Percentiles rank a stretch among this genome's conserved stretches.
phyloP scores from a whole-genome alignment of 2,113 vertebrate genomes.

The Amia ocellicauda region DNA sequence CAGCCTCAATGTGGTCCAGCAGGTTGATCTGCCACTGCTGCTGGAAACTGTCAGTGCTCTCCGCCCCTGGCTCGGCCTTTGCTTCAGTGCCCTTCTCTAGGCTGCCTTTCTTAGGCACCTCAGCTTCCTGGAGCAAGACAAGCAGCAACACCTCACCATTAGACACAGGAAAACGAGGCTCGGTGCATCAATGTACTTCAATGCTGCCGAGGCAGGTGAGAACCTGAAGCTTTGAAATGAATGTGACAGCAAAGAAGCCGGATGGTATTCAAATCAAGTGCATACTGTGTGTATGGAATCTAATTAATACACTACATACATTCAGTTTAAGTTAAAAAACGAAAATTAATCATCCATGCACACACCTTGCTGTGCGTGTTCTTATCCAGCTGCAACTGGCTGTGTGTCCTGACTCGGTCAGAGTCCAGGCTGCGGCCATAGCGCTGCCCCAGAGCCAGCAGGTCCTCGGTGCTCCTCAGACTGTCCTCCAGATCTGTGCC shows the following conservation, averaged over 20 bases:
- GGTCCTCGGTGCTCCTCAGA: slow-evolving; percentile 76
- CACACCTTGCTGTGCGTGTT: slow-evolving; percentile 66
- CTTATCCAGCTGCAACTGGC: slow-evolving; percentile 45
- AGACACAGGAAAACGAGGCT: too few relatives aligned
- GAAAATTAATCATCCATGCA: too few relatives aligned
- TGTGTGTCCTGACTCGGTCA: slow-evolving; percentile 63
- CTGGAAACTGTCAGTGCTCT: slow-evolving; percentile 68
- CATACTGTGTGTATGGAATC: too few relatives aligned
- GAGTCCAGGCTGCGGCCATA: slow-evolving; percentile 76
- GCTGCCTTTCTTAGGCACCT: slow-evolving; percentile 58
- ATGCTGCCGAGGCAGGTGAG: too few relatives aligned
- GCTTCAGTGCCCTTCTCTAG: slow-evolving; percentile 59
- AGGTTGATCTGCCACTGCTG: slow-evolving; percentile 92
- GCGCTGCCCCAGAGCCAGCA: slow-evolving; percentile 66
- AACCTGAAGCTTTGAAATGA: too few relatives aligned
- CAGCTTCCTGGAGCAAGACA: slow-evolving; percentile 37
- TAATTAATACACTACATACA: too few relatives aligned
- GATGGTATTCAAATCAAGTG: too few relatives aligned
- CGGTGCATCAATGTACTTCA: too few relatives aligned
- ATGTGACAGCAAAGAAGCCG: too few relatives aligned
- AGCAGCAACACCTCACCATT: not conserved
- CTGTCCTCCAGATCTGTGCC: slow-evolving; percentile 79
- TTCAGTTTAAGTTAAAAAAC: too few relatives aligned
- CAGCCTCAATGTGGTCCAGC: slow-evolving; percentile 82
- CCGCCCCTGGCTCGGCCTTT: slow-evolving; percentile 59